Evolutionary conservation across 2,888 invertebrate species (phyloP), one percentile per base, ranked within the genome.

Genomic region (Himalopsyche tibetana): DNA sequence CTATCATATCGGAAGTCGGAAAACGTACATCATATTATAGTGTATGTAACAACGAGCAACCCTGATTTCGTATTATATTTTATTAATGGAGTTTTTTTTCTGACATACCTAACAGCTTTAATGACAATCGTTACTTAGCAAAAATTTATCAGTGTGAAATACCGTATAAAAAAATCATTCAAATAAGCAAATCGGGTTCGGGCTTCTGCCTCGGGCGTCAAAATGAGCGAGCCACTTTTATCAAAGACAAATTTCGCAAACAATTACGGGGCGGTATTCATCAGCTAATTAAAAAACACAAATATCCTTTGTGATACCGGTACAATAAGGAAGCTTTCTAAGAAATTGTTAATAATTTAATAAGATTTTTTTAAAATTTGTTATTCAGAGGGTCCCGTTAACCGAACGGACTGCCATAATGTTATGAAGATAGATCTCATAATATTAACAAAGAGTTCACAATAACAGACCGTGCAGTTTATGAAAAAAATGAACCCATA

Each of bases 121-220:
- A 88, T 88, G 88, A 88, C 88, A 86, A 88, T 87, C 88, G 82
- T 88, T 88, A 88, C 88, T 88, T 88, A 86, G 88, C 88, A 88
- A 86, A 88, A 88, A 88, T 88, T 82, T 82, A 74, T 82, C 86
- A 83, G 88, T 83, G 86, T 86, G 85, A 86, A 88, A 85, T 81
- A 81, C 81, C 15, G 51, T 84, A 87, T 84, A 82, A 84, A 86
- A 87, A 83, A 86, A 83, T 83, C 83, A 80, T 81, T 85, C 87
- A 51, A 83, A 87, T 82, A 84, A 55, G 51, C 81, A 69, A 84
- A 85, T 86, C 84, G 28, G 63, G 74, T 82, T 55, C 69, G 79
- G 55, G 84, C 82, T 55, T 28, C 36, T 51, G n/a, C 85, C 82
- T 17, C 74, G 82, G 55, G 81, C 28, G 15, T 55, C 17, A 40